Percentiles rank a stretch among this genome's conserved stretches.
Conservation (phyloP, 2,888 invertebrate species). For the Eudasyphora cyanicolor region DNA sequence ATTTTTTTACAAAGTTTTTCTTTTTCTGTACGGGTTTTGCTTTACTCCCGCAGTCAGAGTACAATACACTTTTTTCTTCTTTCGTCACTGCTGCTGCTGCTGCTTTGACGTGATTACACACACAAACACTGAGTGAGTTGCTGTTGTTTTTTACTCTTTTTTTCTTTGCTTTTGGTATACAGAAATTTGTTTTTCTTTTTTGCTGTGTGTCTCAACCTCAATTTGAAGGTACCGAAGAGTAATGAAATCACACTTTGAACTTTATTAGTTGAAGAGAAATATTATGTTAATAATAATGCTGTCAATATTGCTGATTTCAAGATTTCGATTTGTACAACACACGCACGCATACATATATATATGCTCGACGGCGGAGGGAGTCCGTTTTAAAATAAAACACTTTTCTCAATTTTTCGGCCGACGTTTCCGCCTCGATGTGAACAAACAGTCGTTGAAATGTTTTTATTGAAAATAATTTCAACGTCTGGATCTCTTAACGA, state of each 20-base stretch:
- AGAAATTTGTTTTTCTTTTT: conserved; percentile 67
- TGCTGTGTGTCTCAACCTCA: conserved; percentile 44
- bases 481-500: conserved; percentile 45
- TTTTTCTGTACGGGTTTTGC: conserved; percentile 53
- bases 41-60: conserved; percentile 43
- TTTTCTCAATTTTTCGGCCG: conserved; percentile 33
- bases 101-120: neutral
- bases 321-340: conserved; percentile 25
- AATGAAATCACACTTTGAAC: conserved; percentile 74
- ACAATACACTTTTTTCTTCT: conserved; percentile 10
- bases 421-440: conserved; percentile 51
- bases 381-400: conserved; percentile 24
- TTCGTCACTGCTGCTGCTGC: neutral
- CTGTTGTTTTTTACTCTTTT: conserved; percentile 19
- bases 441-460: conserved; percentile 58
- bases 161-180: conserved; percentile 64
- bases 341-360: conserved; percentile 40
- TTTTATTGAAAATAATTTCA: conserved; percentile 63
- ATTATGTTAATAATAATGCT: conserved; percentile 59
- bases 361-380: conserved; percentile 40
- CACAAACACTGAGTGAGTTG: conserved; percentile 37
- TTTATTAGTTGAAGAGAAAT: conserved; percentile 65
- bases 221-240: conserved; percentile 68
- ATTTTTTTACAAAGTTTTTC: conserved; percentile 44
- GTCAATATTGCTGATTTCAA: conserved; percentile 58